These are phyloP conservation scores for Hyles euphorbiae DNA, from an alignment of 1,140 invertebrate species.

Conservation along the genomic window DNA sequence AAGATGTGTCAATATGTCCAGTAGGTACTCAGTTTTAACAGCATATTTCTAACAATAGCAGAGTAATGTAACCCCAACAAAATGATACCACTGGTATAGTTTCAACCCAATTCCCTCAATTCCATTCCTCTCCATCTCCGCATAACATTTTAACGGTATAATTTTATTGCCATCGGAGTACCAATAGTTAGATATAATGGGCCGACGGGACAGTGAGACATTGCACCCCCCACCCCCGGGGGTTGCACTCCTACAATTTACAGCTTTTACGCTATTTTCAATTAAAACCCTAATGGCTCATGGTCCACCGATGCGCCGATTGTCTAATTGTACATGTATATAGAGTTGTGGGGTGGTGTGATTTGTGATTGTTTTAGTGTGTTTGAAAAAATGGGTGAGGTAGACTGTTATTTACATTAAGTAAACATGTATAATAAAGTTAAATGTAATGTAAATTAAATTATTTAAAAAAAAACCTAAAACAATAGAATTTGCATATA, in stretches of 20 bases:
- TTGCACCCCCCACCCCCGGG: constrained; percentile 17
- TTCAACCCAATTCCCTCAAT: too few species aligned
- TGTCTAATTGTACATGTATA: constrained; percentile 57
- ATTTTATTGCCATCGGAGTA: constrained; percentile 4
- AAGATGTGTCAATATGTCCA: too few species aligned
- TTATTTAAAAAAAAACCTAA: too few species aligned
- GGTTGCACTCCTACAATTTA: constrained; percentile 68
- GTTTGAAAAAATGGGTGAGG: background rate
- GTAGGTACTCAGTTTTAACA: too few species aligned
- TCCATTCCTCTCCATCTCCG: too few species aligned
- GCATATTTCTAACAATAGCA: too few species aligned
- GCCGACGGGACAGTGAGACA: constrained; percentile 31
- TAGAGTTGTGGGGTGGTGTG: constrained; percentile 32
- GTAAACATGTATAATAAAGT: too few species aligned
- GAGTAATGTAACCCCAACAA: too few species aligned
- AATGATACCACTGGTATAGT: too few species aligned
- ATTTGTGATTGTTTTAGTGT: constrained; percentile 20
- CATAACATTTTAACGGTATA: background rate
- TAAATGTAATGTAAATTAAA: too few species aligned
- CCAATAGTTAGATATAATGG: constrained; percentile 9
- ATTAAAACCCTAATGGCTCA: constrained; percentile 76
- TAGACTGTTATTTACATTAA: background rate
- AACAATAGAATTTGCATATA: too few species aligned
- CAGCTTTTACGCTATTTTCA: constrained; percentile 76
- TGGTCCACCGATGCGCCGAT: constrained; percentile 68